A percentile compares a stretch with the other conserved stretches of the same genome.
These are phyloP conservation scores for Megamerina dolium DNA, from an alignment of 2,888 invertebrate genomes.

Conservation along the genomic window DNA sequence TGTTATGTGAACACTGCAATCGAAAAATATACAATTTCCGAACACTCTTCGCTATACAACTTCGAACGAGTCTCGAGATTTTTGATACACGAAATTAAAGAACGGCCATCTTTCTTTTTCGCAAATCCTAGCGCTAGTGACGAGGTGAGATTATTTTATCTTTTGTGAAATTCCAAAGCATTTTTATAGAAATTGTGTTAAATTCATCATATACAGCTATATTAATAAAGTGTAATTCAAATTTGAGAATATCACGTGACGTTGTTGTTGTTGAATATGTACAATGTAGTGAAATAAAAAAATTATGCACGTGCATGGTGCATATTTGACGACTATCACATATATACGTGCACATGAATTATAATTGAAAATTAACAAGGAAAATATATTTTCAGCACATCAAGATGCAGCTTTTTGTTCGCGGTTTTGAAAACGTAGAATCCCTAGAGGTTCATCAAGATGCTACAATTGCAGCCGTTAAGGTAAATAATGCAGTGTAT, in stretches of 20 bases:
- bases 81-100: constrained; percentile 9
- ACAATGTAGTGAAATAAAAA: too few relatives aligned
- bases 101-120: constrained; percentile 43
- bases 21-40: too few relatives aligned
- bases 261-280: too few relatives aligned
- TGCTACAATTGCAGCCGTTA: constrained; percentile 43
- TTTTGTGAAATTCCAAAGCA: constrained; percentile 7
- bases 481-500: constrained; percentile 33
- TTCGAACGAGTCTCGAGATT: constrained; percentile 18
- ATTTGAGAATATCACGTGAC: too few relatives aligned
- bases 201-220: not conserved
- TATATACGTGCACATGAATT: too few relatives aligned
- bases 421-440: constrained; percentile 45
- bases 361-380: too few relatives aligned
- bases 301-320: too few relatives aligned
- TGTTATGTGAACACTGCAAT: too few relatives aligned
- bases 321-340: too few relatives aligned
- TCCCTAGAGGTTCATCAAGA: constrained; percentile 46
- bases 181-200: constrained; percentile 8
- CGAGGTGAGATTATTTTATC: constrained; percentile 37
- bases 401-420: constrained; percentile 48
- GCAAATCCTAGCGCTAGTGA: constrained; percentile 40
- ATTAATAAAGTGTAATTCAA: not conserved
- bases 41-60: too few relatives aligned
- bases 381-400: constrained; percentile 25